Base-by-base conservation (phyloP, 2,888 invertebrate genomes). In the Drosophila anomalata region DNA sequence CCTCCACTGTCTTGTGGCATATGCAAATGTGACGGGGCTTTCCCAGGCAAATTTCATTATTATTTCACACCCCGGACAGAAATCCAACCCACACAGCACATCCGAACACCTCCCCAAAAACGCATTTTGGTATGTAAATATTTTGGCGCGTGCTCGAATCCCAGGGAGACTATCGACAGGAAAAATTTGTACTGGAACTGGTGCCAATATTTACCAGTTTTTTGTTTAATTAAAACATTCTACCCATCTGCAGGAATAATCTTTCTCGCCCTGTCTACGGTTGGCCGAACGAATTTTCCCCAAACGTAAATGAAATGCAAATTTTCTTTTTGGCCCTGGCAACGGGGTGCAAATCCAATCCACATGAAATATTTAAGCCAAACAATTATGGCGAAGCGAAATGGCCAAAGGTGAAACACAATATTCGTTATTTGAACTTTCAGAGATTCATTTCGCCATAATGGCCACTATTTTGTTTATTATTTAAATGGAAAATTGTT, bases 221-320 rank as follows among this genome's bases (percentile, higher is more conserved):
- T 62, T 86, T 87, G 84, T 88, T 81, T 81, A 81, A 81, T 81
- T 81, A 88, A 81, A 88, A 88, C 87, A 81, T 88, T 88, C 73
- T 83, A 55, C 46, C 66, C 87, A 78, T 31, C 17, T 31, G 61
- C 39, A 17, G 7, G 17, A 62, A 11, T 20, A 46, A 22, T 24
- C 20, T 31, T 39, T 44, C 9, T 17, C 26, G 33, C 48, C 24
- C 26, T 42, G 33, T 39, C 12, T 61, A 24, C 59, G 39, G 24
- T 59, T 62, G 24, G 1, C 17, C 17, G 17, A 1, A 17, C 12
- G 7, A 24, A 42, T 47, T 66, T 55, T 42, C 62, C 39, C 52
- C 5, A 24, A 24, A 3, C 22, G 51, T 63, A 61, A 57, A 68
- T 65, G 63, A 76, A 71, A 81, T 84, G 87, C 71, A 88, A 84